Base-by-base conservation (phyloP, 2,888 invertebrate genomes). In the Hymenopus coronatus region DNA sequence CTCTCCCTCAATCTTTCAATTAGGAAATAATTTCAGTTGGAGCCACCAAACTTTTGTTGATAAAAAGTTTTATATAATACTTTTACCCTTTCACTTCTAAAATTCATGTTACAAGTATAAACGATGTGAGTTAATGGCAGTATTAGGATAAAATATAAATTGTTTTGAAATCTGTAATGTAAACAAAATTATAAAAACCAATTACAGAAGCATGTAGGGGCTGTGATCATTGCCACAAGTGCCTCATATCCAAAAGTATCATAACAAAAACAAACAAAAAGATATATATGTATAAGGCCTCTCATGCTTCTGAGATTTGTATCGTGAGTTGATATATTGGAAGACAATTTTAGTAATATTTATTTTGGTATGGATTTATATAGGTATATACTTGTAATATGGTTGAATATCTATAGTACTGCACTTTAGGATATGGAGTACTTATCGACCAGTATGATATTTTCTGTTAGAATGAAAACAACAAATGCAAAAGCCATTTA, bases 221-320 rank as follows among this genome's bases (percentile, higher is more conserved):
- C 85, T 85, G 54, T 85, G 70, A 70, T 85, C 85, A 3, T 85
- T 85, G 27, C 85, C 85, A 85, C 85, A 85, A 85, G 85, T 85
- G 85, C 85, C 85, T 85, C 54, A 54, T 15, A 85, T 85, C n/a
- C 54, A 85, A 85, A 54, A 85, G 20, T 85, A 54, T 54, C 28
- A 46, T 40, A 85, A 27, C 27, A 25, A 70, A 85, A 85, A 54
- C 28, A 85, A 3, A 54, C 54, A 85, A 85, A 84, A n/a, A 85
- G 20, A 40, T 9, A 28, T 27, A 85, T 33, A 85, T 54, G 8
- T 20, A 14, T 54, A 54, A 54, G 85, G 85, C 85, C 85, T 54
- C 85, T 40, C 54, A 54, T 85, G 85, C 85, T 85, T 54, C 54
- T 85, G 85, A 54, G 54, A 85, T 85, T 85, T 85, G 54, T 54